Percentiles rank a stretch among this genome's conserved stretches.
phyloP scores from a whole-genome alignment of 2,888 invertebrate species.

The Glyphotaelius pellucidus region DNA sequence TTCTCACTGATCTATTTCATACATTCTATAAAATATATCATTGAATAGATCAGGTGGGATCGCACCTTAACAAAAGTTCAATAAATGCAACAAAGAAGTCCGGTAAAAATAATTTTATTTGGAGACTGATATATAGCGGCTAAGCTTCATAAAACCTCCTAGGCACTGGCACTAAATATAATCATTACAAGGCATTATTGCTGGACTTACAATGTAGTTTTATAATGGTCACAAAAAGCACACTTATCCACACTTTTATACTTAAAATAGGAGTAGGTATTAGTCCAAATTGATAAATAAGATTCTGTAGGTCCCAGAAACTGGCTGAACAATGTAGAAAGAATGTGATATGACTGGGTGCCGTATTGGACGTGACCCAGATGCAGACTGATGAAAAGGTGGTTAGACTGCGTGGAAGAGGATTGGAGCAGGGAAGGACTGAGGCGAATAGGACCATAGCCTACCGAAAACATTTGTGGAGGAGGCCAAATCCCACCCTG shows the following conservation, averaged over 20 bases:
- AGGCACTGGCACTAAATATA: constrained; percentile 25
- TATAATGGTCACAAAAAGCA: constrained; percentile 5
- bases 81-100: background rate
- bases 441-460: too few relatives aligned
- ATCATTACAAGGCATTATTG: constrained; percentile 29
- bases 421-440: too few relatives aligned
- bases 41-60: background rate
- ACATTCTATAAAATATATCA: too few relatives aligned
- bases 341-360: too few relatives aligned
- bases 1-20: too few relatives aligned
- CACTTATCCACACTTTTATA: background rate
- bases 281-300: background rate
- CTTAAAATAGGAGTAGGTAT: background rate
- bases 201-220: constrained; percentile 8
- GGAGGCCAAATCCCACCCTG: too few relatives aligned
- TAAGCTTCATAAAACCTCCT: background rate
- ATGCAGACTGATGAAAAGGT: too few relatives aligned
- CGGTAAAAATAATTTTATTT: constrained; percentile 18
- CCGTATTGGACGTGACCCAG: too few relatives aligned
- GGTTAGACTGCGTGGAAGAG: too few relatives aligned
- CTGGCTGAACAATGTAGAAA: too few relatives aligned
- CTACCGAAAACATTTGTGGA: too few relatives aligned
- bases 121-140: constrained; percentile 17
- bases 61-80: background rate
- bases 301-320: too few relatives aligned